These are phyloP conservation scores for Drosophila sulfurigaster DNA, from an alignment of 1,140 invertebrate genomes.

Conservation along the genomic window DNA sequence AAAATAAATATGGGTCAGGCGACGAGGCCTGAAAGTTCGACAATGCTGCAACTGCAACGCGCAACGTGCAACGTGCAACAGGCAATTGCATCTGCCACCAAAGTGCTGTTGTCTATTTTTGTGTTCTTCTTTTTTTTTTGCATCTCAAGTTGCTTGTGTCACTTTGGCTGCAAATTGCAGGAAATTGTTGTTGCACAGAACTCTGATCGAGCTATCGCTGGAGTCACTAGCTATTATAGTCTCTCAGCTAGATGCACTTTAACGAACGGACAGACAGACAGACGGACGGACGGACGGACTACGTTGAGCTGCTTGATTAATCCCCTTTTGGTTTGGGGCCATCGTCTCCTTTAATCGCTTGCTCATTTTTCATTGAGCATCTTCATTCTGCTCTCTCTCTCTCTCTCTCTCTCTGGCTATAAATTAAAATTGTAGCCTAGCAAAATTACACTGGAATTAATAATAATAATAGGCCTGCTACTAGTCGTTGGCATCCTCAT, in stretches of 20 bases:
- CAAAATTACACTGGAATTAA: too few relatives aligned
- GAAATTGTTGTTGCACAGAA: slow-evolving; percentile 18
- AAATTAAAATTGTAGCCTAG: too few relatives aligned
- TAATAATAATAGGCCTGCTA: too few relatives aligned
- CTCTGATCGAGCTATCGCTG: slow-evolving; percentile 21
- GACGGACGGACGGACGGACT: not conserved
- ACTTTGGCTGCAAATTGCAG: slow-evolving; percentile 25
- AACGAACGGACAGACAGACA: not conserved
- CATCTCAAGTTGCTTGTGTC: slow-evolving; percentile 15
- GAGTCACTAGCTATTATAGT: not conserved
- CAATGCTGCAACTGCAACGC: slow-evolving; percentile 39
- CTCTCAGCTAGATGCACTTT: not conserved
- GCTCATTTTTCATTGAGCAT: too few relatives aligned
- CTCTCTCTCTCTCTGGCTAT: too few relatives aligned
- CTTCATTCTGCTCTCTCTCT: too few relatives aligned
- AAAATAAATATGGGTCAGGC: slow-evolving; percentile 81
- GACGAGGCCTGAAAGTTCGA: slow-evolving; percentile 45
- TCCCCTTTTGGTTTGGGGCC: not conserved
- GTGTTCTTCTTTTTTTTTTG: not conserved
- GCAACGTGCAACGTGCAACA: slow-evolving; percentile 34
- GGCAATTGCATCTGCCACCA: slow-evolving; percentile 14
- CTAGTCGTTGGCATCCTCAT: too few relatives aligned
- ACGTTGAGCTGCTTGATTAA: not conserved
- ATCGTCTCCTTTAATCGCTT: too few relatives aligned
- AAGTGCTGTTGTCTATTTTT: slow-evolving; percentile 44